Evolutionary conservation across 23 tunicate genomes (phyloP).

Genomic region (Clavelina lepadiformis): DNA sequence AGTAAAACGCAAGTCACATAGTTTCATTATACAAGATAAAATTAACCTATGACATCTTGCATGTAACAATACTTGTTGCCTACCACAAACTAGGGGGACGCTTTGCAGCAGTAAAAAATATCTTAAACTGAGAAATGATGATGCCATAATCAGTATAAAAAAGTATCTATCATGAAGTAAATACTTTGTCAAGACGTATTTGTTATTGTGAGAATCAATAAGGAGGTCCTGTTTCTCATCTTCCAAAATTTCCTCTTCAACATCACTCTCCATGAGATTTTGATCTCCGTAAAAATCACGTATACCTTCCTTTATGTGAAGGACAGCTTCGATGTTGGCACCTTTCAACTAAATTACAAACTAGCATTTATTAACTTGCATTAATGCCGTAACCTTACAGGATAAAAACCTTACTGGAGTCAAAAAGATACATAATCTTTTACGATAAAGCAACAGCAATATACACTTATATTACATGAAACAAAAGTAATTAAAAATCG

Average conservation of each 20-base stretch:
- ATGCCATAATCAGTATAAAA: no score
- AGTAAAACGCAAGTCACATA: not conserved
- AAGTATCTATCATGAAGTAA: no score
- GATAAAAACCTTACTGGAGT: not conserved
- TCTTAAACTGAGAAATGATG: no score
- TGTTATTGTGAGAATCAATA: conserved; percentile 77
- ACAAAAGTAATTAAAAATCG: not conserved
- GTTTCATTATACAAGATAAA: not conserved
- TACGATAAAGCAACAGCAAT: not conserved
- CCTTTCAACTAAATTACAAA: conserved; percentile 15
- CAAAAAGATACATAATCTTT: not conserved
- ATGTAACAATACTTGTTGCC: no score
- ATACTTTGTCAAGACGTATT: conserved; percentile 62
- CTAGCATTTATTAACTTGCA: no score
- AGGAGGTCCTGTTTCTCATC: conserved; percentile 64
- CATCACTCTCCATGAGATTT: conserved; percentile 1
- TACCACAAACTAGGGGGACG: no score
- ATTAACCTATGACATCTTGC: conserved; percentile 1
- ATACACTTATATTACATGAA: not conserved
- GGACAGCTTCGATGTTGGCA: conserved; percentile 87
- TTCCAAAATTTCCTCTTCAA: conserved; percentile 8
- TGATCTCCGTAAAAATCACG: conserved; percentile 6
- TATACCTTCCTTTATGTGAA: conserved; percentile 69
- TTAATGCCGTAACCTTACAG: not conserved
- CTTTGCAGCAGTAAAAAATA: no score